A percentile compares a stretch with the other conserved stretches of the same genome.
Conservation (phyloP, 2,888 invertebrate species). For the Allacma fusca region DNA sequence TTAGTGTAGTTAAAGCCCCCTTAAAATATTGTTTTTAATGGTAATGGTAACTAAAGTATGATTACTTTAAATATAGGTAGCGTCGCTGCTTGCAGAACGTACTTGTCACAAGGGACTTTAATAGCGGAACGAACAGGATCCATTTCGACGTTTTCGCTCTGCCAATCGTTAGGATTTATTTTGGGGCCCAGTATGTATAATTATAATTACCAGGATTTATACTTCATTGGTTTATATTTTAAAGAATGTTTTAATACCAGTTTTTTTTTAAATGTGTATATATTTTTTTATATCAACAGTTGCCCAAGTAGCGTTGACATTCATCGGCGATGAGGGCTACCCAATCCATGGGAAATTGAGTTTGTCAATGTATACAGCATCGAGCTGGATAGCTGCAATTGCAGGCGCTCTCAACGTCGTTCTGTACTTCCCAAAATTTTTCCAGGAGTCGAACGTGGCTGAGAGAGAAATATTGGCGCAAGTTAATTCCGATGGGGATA, state of each 20-base stretch:
- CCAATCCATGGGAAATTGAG: constrained; percentile 68
- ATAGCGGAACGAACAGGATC: constrained; percentile 81
- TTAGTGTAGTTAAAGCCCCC: too few species aligned
- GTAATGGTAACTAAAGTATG: too few species aligned
- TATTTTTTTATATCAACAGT: too few species aligned
- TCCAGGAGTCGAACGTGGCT: constrained; percentile 80
- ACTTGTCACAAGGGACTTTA: constrained; percentile 84
- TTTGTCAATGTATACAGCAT: constrained; percentile 86
- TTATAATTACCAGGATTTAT: too few species aligned
- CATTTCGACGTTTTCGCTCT: constrained; percentile 82
- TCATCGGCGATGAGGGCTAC: constrained; percentile 75
- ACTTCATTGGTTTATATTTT: too few species aligned
- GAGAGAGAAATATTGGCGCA: constrained; percentile 76
- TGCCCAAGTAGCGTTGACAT: constrained; percentile 81
- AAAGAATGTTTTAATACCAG: not conserved
- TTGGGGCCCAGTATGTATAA: constrained; percentile 73
- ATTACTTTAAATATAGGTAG: constrained; percentile 70
- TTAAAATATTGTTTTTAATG: too few species aligned
- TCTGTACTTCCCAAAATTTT: constrained; percentile 78
- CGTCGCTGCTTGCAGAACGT: constrained; percentile 83
- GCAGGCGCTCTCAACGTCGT: constrained; percentile 77
- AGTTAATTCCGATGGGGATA: constrained; percentile 26
- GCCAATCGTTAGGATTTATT: constrained; percentile 86
- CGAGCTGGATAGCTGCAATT: constrained; percentile 84
- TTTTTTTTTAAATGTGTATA: not conserved